phyloP scores from a whole-genome alignment of 1,140 invertebrate species.

The Solenopsis fugax region DNA sequence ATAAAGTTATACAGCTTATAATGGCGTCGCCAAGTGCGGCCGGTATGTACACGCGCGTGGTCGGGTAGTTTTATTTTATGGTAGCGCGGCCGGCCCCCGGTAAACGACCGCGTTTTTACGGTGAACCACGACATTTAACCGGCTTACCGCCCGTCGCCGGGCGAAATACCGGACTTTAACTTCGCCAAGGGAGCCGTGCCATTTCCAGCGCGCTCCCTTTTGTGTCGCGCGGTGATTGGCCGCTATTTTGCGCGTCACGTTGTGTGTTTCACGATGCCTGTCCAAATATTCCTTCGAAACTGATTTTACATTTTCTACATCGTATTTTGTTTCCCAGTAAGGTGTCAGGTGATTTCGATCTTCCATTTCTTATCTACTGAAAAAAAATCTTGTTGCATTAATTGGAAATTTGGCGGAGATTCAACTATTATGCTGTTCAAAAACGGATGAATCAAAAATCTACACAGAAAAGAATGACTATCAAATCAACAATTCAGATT shows the following conservation, averaged over 20 bases:
- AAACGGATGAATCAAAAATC: no score
- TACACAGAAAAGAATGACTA: no score
- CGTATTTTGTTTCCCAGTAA: not conserved
- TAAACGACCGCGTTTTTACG: slow-evolving; percentile 84
- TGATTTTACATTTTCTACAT: slow-evolving; percentile 20
- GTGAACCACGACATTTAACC: slow-evolving; percentile 86
- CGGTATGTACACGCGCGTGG: slow-evolving; percentile 64
- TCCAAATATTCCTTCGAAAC: slow-evolving; percentile 12
- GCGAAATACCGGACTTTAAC: slow-evolving; percentile 79
- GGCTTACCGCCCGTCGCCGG: slow-evolving; percentile 81
- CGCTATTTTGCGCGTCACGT: slow-evolving; percentile 38
- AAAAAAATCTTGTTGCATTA: no score
- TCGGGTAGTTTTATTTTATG: slow-evolving; percentile 83
- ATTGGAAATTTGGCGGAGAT: no score
- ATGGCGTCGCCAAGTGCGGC: slow-evolving; percentile 74
- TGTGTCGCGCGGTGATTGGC: slow-evolving; percentile 24
- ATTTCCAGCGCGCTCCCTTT: slow-evolving; percentile 32
- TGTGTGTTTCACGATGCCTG: slow-evolving; percentile 15
- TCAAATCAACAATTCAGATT: no score
- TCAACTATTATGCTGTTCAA: no score
- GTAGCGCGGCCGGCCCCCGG: slow-evolving; percentile 74
- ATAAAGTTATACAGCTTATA: slow-evolving; percentile 80
- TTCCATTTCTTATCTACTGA: not conserved
- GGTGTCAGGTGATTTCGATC: not conserved
- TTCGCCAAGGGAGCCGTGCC: slow-evolving; percentile 70